Percentiles rank a stretch among this genome's conserved stretches.
These are phyloP conservation scores for Tachystola acroxantha DNA, from an alignment of 2,888 invertebrate species.

Conservation along the genomic window DNA sequence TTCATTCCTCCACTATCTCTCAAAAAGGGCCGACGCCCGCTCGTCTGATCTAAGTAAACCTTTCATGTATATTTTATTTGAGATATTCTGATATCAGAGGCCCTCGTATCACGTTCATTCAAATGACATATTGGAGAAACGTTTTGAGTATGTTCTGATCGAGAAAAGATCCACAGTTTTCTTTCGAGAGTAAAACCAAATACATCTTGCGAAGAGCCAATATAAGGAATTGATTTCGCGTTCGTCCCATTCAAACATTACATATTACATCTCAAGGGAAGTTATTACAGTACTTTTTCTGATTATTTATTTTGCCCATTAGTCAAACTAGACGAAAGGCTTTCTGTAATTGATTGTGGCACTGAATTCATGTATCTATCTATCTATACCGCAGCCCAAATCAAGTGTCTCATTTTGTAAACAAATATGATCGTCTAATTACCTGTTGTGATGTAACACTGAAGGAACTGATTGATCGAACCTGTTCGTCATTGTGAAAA, in stretches of 20 bases:
- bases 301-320: constrained; percentile 5
- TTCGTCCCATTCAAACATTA: constrained; percentile 24
- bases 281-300: not conserved
- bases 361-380: too few species aligned
- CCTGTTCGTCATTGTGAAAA: too few species aligned
- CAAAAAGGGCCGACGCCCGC: constrained; percentile 45
- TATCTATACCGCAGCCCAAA: too few species aligned
- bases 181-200: constrained; percentile 55
- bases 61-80: constrained; percentile 71
- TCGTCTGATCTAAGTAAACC: constrained; percentile 63
- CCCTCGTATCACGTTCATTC: constrained; percentile 63
- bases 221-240: constrained; percentile 50
- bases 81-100: constrained; percentile 60
- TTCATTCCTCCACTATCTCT: constrained; percentile 45
- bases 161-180: constrained; percentile 51
- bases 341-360: too few species aligned
- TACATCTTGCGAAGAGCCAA: constrained; percentile 51
- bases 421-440: too few species aligned
- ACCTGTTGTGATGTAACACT: too few species aligned
- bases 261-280: constrained; percentile 7
- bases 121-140: constrained; percentile 70
- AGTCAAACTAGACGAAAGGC: too few species aligned
- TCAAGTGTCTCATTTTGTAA: too few species aligned
- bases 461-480: too few species aligned
- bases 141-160: constrained; percentile 54